Evolutionary conservation across 2,113 vertebrate genomes (phyloP).

Genomic region (Bubo bubo): DNA sequence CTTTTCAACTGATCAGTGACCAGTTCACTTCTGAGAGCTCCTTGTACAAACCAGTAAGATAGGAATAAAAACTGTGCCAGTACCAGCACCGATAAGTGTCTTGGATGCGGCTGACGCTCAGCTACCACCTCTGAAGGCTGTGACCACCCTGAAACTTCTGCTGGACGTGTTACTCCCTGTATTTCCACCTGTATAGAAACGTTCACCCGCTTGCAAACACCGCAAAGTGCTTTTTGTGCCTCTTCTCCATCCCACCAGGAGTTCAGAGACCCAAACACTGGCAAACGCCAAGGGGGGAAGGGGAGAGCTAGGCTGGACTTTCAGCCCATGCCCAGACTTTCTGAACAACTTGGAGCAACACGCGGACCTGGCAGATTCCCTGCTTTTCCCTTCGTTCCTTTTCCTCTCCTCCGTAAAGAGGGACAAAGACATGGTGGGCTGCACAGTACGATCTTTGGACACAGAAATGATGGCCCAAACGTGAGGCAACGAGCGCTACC

Average conservation of each 20-base stretch:
- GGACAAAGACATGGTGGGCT: neutral
- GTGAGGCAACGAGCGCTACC: too few species aligned
- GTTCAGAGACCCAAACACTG: neutral
- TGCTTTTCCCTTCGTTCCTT: neutral
- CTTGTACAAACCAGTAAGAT: neutral
- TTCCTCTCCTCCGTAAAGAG: neutral
- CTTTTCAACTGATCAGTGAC: too few species aligned
- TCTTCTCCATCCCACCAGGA: too few species aligned
- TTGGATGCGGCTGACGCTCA: neutral
- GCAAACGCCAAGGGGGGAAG: neutral
- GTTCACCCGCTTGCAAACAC: neutral
- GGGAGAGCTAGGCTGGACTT: neutral
- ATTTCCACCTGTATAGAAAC: neutral
- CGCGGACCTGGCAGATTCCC: neutral
- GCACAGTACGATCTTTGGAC: neutral
- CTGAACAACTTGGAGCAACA: too few species aligned
- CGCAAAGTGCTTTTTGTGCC: neutral
- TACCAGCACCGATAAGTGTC: accelerated
- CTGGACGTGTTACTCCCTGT: neutral
- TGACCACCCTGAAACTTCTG: neutral
- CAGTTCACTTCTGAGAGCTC: neutral
- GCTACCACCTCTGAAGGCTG: neutral
- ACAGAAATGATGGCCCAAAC: neutral
- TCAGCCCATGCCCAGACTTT: neutral
- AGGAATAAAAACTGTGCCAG: neutral